Conservation (phyloP, 2,888 invertebrate genomes). For the Catocala sponsa region DNA sequence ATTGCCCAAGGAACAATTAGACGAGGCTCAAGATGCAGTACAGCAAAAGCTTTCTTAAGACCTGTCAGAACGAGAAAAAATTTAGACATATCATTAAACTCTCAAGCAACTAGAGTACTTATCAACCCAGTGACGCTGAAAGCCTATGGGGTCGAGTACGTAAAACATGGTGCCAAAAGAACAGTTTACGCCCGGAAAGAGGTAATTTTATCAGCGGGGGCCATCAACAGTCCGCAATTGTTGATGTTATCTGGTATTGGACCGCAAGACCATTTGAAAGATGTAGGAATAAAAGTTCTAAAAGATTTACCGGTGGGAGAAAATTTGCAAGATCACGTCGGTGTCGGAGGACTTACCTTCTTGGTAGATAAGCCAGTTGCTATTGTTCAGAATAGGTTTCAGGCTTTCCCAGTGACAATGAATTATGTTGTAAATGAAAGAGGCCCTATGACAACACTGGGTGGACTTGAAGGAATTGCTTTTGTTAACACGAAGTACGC, state of each 20-base stretch:
- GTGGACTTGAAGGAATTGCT: conserved; percentile 95
- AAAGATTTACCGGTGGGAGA: conserved; percentile 93
- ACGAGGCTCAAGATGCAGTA: conserved; percentile 94
- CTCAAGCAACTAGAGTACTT: conserved; percentile 92
- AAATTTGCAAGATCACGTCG: conserved; percentile 96
- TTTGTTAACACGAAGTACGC: conserved; percentile 96
- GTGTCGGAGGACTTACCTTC: conserved; percentile 94
- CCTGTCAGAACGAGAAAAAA: conserved; percentile 93
- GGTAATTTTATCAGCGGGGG: conserved; percentile 95
- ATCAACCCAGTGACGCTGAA: conserved; percentile 92
- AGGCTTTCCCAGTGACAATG: conserved; percentile 93
- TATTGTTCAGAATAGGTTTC: conserved; percentile 93
- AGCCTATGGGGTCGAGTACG: conserved; percentile 94
- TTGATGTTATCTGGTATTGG: conserved; percentile 97
- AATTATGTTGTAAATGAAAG: conserved; percentile 93
- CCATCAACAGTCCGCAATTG: conserved; percentile 97
- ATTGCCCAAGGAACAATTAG: conserved; percentile 94
- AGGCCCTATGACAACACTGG: conserved; percentile 95
- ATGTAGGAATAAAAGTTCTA: conserved; percentile 91
- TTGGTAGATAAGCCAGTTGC: conserved; percentile 94
- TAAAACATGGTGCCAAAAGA: conserved; percentile 91
- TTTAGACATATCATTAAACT: conserved; percentile 93
- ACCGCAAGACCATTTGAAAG: conserved; percentile 90
- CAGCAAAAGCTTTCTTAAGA: conserved; percentile 95
- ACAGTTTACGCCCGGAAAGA: conserved; percentile 93